Base-by-base conservation (phyloP, 2,113 vertebrate species). In the Antigone vipio region DNA sequence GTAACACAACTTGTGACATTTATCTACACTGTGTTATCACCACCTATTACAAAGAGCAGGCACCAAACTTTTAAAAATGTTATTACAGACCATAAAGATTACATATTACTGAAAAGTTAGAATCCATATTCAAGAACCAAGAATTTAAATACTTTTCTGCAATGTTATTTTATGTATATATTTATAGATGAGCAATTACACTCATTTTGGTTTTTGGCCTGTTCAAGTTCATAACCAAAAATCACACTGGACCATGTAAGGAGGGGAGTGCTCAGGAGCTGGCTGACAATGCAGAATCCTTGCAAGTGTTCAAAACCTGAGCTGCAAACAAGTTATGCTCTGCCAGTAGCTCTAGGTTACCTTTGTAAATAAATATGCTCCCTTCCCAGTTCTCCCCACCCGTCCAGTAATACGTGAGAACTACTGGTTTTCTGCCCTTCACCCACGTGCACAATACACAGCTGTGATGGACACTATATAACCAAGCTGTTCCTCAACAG, bases 171-270 rank as follows among this genome's bases (percentile, higher is more conserved):
- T 73, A 95, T 92, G 91, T 67, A 38, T 85, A 30, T 92, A 96
- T 95, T 91, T 96, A 95, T 94, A 96, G 95, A 94, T 91, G 75
- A 95, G 71, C 26, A 49, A n/a, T 85, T 84, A 96, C 21, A 84
- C 26, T 83, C 29, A 4, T 27, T 88, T 66, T 58, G 35, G 34
- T 0, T 59, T 91, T 89, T 78, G 80, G 84, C 45, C 42, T 62
- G 34, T 53, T 92, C 22, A 45, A 50, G 53, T 73, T 89, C 45
- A 20, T 62, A 66, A 82, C 11, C 17, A 34, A 66, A 76, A 58
- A n/a, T 23, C 52, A 47, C 72, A 74, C 45, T 40, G 56, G 63
- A 76, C 32, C 9, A 2, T 2, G 3, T 22, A 38, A 83, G 82
- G 71, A 78, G 68, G 15, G n/a, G 40, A 92, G 26, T 5, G 3